Evolutionary conservation across 1,140 invertebrate species (phyloP).

Genomic region (Dendrolimus kikuchii): DNA sequence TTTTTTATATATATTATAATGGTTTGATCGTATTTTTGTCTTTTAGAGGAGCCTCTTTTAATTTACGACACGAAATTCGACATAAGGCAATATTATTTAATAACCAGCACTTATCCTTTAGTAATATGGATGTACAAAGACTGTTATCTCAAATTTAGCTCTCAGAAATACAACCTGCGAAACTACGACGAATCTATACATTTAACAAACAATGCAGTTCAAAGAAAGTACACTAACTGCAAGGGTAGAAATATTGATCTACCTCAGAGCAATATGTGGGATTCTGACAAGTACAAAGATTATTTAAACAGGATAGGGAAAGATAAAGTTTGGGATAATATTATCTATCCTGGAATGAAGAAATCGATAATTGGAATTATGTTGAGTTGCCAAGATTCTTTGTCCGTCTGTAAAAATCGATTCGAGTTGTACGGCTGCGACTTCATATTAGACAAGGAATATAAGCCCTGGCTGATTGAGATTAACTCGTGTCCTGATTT

Average conservation of each 20-base stretch:
- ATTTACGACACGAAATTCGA: slow-evolving; percentile 94
- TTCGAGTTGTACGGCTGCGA: slow-evolving; percentile 96
- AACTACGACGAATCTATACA: slow-evolving; percentile 92
- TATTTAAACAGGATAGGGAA: slow-evolving; percentile 74
- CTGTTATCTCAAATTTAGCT: slow-evolving; percentile 92
- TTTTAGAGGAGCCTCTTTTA: slow-evolving; percentile 84
- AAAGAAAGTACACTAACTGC: slow-evolving; percentile 86
- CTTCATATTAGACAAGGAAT: slow-evolving; percentile 90
- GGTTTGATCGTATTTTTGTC: slow-evolving; percentile 11
- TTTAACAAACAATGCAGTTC: slow-evolving; percentile 93
- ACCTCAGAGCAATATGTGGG: slow-evolving; percentile 90
- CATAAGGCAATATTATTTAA: slow-evolving; percentile 91
- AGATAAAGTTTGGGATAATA: slow-evolving; percentile 73
- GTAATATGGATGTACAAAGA: slow-evolving; percentile 93
- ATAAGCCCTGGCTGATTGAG: slow-evolving; percentile 92
- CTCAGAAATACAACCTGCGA: slow-evolving; percentile 86
- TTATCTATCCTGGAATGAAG: slow-evolving; percentile 90
- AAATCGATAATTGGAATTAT: slow-evolving; percentile 87
- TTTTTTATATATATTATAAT: slow-evolving; percentile 6
- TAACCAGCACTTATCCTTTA: slow-evolving; percentile 84
- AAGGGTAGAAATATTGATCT: slow-evolving; percentile 76
- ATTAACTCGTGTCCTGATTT: slow-evolving; percentile 94
- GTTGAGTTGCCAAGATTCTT: slow-evolving; percentile 81
- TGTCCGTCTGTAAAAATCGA: slow-evolving; percentile 82
- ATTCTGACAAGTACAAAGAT: slow-evolving; percentile 81